phyloP scores from a whole-genome alignment of 2,888 invertebrate genomes.

The Temnothorax rugatulus region DNA sequence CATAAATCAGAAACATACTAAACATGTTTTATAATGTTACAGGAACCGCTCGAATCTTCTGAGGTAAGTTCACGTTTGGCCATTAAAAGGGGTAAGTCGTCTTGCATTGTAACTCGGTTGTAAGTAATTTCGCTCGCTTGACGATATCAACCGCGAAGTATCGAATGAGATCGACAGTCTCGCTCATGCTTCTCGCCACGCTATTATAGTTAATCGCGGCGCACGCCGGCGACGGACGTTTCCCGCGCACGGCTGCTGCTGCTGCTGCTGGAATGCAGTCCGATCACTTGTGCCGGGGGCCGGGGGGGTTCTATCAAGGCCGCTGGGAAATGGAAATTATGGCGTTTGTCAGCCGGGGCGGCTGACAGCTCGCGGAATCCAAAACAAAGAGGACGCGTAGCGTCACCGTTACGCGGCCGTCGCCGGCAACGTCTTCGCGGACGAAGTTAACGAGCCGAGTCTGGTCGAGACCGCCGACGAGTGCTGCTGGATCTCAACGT shows the following conservation, averaged over 20 bases:
- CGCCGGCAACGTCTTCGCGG: constrained; percentile 35
- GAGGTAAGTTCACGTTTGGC: neutral
- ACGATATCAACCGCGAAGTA: neutral
- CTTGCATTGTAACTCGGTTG: neutral
- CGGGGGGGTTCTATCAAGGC: constrained; percentile 80
- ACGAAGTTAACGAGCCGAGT: constrained; percentile 37
- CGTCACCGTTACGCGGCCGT: constrained; percentile 62
- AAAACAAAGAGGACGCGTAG: constrained; percentile 63
- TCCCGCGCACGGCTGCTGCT: constrained; percentile 72
- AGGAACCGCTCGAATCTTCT: neutral
- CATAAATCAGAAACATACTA: neutral
- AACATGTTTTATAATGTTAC: neutral
- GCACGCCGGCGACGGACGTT: constrained; percentile 65
- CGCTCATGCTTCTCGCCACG: constrained; percentile 41
- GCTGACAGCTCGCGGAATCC: constrained; percentile 58
- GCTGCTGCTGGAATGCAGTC: constrained; percentile 82
- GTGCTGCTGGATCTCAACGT: constrained; percentile 38
- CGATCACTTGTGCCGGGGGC: constrained; percentile 77
- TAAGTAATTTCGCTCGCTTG: neutral
- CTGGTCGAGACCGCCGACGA: neutral
- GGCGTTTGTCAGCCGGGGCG: constrained; percentile 69
- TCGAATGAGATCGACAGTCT: constrained; percentile 23
- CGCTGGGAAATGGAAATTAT: constrained; percentile 83
- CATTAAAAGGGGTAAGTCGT: neutral
- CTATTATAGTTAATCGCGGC: constrained; percentile 75